phyloP scores from a whole-genome alignment of 2,888 invertebrate genomes.

The Nezara viridula region DNA sequence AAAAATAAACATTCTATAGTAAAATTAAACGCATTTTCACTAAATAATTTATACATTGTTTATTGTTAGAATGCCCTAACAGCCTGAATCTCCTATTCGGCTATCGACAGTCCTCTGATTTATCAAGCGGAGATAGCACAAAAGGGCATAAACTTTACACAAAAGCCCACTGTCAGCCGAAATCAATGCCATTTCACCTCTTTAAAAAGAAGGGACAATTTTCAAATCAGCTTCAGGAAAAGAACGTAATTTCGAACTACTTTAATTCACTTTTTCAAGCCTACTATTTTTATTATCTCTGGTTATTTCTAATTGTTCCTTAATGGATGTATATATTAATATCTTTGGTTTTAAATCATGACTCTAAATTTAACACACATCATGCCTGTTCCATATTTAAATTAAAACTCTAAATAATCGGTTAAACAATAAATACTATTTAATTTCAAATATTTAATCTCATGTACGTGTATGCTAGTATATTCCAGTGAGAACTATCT shows the following conservation, averaged over 20 bases:
- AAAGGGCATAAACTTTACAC: constrained; percentile 42
- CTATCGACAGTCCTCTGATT: constrained; percentile 38
- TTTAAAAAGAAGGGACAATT: neutral
- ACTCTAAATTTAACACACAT: too few relatives aligned
- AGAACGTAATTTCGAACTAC: neutral
- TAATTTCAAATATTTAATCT: too few relatives aligned
- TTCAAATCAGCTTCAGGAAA: constrained; percentile 33
- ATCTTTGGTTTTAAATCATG: too few relatives aligned
- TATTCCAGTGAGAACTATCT: too few relatives aligned
- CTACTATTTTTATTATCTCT: too few relatives aligned
- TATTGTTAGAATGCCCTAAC: neutral
- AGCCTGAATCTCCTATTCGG: constrained; percentile 4
- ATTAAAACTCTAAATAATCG: too few relatives aligned
- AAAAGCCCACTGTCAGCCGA: constrained; percentile 41
- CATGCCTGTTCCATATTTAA: too few relatives aligned
- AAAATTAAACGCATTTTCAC: neutral
- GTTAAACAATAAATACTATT: too few relatives aligned
- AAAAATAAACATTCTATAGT: neutral
- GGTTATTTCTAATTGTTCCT: too few relatives aligned
- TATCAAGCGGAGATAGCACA: constrained; percentile 34
- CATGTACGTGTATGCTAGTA: too few relatives aligned
- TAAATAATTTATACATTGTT: neutral
- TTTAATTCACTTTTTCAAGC: too few relatives aligned
- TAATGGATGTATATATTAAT: too few relatives aligned
- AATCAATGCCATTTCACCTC: constrained; percentile 37